These are phyloP conservation scores for Drosophila anomelani DNA, from an alignment of 2,888 invertebrate species.

Conservation along the genomic window DNA sequence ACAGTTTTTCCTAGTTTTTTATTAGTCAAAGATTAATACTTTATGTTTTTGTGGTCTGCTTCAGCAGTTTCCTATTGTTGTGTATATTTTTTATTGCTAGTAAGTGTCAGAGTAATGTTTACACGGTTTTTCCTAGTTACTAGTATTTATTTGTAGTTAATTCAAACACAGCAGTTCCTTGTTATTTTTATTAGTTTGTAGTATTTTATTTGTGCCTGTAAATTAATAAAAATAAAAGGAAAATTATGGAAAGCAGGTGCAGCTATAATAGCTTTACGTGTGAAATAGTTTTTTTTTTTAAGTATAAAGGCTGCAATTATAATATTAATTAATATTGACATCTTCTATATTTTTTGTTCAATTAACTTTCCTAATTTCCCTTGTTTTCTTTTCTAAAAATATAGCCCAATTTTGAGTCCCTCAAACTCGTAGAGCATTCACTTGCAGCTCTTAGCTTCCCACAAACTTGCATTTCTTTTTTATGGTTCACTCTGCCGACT, in stretches of 20 bases:
- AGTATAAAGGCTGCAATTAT: too few relatives aligned
- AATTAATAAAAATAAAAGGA: background rate
- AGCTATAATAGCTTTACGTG: too few relatives aligned
- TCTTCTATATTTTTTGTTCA: background rate
- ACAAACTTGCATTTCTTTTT: slow-evolving; percentile 37
- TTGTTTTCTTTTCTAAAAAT: background rate
- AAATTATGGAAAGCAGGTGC: background rate
- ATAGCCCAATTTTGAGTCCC: too few relatives aligned
- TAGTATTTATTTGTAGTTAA: background rate
- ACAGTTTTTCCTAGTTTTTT: background rate
- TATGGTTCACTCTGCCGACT: slow-evolving; percentile 37
- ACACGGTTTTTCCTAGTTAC: background rate
- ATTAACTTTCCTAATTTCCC: background rate
- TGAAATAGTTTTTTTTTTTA: too few relatives aligned
- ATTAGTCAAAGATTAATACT: background rate
- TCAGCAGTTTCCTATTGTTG: background rate
- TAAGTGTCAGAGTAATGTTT: background rate
- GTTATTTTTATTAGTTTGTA: background rate
- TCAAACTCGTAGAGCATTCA: slow-evolving; percentile 28
- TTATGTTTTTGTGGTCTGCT: background rate
- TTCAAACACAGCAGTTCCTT: background rate
- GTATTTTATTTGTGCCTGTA: background rate
- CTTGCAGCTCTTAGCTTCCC: slow-evolving; percentile 6
- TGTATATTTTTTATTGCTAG: background rate
- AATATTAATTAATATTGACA: too few relatives aligned